Conservation (phyloP, 2,888 invertebrate species). For the Morpho achilles region DNA sequence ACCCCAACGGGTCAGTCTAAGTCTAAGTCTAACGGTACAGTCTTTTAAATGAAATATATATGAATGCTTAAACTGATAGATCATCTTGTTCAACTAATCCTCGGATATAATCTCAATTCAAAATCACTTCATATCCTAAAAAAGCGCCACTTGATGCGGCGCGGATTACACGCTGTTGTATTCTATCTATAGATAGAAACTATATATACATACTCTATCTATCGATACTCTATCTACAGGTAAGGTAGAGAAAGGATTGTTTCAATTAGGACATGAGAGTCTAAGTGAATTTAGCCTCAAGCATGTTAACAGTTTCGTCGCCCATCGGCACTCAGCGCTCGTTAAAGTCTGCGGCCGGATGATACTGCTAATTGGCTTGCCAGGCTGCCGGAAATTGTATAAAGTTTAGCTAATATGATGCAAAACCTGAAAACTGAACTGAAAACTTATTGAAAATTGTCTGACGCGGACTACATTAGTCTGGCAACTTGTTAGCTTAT, state of each 20-base stretch:
- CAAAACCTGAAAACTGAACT: conserved; percentile 37
- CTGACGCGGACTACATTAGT: background rate
- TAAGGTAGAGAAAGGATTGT: background rate
- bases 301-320: conserved; percentile 58
- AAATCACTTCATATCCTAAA: too few species aligned
- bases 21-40: too few species aligned
- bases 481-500: too few species aligned
- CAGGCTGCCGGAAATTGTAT: conserved; percentile 66
- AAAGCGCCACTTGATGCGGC: too few species aligned
- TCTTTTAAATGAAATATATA: too few species aligned
- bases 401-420: conserved; percentile 63
- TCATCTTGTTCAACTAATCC: too few species aligned
- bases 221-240: background rate
- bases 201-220: too few species aligned
- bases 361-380: conserved; percentile 74
- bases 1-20: too few species aligned
- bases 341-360: conserved; percentile 58
- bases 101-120: too few species aligned
- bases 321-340: conserved; percentile 51
- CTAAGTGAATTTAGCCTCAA: conserved; percentile 68
- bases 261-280: conserved; percentile 1
- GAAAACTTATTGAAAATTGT: background rate
- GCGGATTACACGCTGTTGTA: too few species aligned
- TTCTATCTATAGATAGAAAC: background rate
- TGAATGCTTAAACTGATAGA: too few species aligned